Evolutionary conservation across 2,113 vertebrate genomes (phyloP), one percentile per base, ranked within the genome.

Genomic region (Alosa alosa): DNA sequence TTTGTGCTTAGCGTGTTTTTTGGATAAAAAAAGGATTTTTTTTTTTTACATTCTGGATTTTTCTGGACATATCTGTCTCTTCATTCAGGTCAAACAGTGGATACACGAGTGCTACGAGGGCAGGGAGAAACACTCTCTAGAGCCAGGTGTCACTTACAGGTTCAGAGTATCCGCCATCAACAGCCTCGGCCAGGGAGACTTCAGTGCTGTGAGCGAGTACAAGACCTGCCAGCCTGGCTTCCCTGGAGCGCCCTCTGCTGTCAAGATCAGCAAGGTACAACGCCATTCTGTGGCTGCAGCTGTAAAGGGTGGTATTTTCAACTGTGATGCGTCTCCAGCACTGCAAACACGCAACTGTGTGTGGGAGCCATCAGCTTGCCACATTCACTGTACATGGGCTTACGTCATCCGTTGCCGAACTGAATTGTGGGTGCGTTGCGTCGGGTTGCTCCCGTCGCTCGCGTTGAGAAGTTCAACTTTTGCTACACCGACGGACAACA

Each of bases 211-310:
- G 85, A 97, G 96, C 85, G 98, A 99, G 93, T 99, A 99, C 94
- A 99, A 99, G 92, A 99, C 98, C 1, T 99, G 98, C 88, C 97
- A 97, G 89, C 98, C 97, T 0, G 98, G 98, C 83, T 99, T 99
- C 93, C 98, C 98, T 84, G 98, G 98, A 90, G 98, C 98, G 72
- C 98, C 98, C 84, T 99, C 97, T 91, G 96, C 97, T 85, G 97
- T 99, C 92, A 97, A 95, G 91, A 99, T 99, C 87, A 96, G 95
- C 82, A 99, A 99, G 97, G 98, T 99, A 90, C 57, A 39, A 9
- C 46, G 2, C 75, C 22, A 10, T 39, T 44, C 20, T 44, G 6
- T 17, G 18, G 20, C 1, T 64, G 57, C 9, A 64, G 6, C 6
- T 64, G 57, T n/a, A 64, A 8, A 64, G 57, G 31, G 18, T 22